Conservation (phyloP, 35 echinoderm and acorn worm genomes). For the Eucidaris tribuloides region DNA sequence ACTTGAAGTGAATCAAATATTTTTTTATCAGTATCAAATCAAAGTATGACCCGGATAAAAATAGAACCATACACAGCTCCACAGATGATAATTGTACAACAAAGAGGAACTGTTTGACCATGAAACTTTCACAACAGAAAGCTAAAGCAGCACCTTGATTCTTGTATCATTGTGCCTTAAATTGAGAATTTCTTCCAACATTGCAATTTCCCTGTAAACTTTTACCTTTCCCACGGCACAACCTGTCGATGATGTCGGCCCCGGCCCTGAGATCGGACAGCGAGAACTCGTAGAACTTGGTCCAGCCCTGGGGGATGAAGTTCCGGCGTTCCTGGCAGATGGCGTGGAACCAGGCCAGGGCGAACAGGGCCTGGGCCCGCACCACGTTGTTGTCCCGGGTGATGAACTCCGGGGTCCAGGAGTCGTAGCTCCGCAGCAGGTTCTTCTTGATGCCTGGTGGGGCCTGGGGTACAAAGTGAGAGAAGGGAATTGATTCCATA, state of each 20-base stretch:
- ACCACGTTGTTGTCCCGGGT: slow-evolving; percentile 77
- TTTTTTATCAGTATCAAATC: too few relatives aligned
- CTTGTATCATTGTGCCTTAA: too few relatives aligned
- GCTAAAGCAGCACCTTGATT: too few relatives aligned
- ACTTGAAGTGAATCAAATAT: too few relatives aligned
- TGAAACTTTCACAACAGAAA: too few relatives aligned
- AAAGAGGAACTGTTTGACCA: too few relatives aligned
- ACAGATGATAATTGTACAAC: too few relatives aligned
- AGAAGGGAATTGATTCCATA: too few relatives aligned
- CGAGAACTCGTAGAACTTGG: slow-evolving; percentile 98
- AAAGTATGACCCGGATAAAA: too few relatives aligned
- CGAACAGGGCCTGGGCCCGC: slow-evolving; percentile 87
- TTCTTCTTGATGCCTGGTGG: slow-evolving; percentile 99
- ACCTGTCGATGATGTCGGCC: slow-evolving; percentile 93
- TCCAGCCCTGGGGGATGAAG: slow-evolving; percentile 99
- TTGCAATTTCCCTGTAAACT: too few relatives aligned
- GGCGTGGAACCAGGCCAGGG: slow-evolving; percentile 97
- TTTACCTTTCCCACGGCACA: slow-evolving; percentile 63
- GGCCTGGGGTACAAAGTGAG: slow-evolving; percentile 27
- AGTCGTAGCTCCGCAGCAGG: slow-evolving; percentile 88
- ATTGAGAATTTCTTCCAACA: too few relatives aligned
- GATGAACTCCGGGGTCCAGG: slow-evolving; percentile 94
- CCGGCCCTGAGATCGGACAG: slow-evolving; percentile 88
- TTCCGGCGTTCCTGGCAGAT: slow-evolving; percentile 93
- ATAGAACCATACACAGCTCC: too few relatives aligned